Evolutionary conservation across 2,797 vertebrate genomes (phyloP).

Genomic region (Spea hammondii): DNA sequence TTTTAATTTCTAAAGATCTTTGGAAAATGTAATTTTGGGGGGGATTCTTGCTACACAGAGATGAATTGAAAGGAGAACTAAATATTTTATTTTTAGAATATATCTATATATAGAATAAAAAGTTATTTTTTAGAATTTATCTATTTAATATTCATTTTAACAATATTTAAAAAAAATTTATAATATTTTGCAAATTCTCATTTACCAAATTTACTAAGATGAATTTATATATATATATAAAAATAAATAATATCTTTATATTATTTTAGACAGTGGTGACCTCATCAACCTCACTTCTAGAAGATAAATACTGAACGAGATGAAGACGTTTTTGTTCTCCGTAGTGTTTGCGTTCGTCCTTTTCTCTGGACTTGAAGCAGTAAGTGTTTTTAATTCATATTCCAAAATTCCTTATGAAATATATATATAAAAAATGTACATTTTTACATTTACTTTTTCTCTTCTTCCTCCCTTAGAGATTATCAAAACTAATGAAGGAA

Average conservation of each 20-base stretch:
- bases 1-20: no score
- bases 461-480: constrained; percentile 3
- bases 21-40: no score
- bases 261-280: background rate
- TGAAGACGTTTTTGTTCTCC: constrained; percentile 32
- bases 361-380: constrained; percentile 21
- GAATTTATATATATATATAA: no score
- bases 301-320: background rate
- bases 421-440: background rate
- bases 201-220: no score
- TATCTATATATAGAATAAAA: no score
- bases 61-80: no score
- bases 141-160: no score
- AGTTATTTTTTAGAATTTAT: no score
- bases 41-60: no score
- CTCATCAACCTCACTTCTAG: background rate
- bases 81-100: no score
- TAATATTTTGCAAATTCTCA: no score
- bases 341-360: background rate
- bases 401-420: background rate
- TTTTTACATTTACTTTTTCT: background rate
- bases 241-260: background rate
- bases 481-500: background rate
- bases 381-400: constrained; percentile 8
- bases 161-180: no score